Base-by-base conservation (phyloP, 1,140 invertebrate genomes). In the Neodiprion virginianus region DNA sequence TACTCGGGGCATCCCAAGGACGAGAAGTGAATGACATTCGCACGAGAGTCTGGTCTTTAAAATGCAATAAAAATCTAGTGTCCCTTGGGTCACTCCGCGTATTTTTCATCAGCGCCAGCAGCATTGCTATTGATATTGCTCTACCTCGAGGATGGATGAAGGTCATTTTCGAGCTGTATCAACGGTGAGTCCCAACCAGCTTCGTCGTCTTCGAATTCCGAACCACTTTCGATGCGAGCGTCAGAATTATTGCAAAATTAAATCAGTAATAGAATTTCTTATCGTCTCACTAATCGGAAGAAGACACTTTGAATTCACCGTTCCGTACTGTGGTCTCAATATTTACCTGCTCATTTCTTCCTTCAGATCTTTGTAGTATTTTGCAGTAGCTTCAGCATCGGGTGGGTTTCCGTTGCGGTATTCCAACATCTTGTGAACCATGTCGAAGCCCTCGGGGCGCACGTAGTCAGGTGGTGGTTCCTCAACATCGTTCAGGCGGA, bases 391-490 rank as follows among this genome's bases (percentile, higher is more conserved):
- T 28, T 89, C 85, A 8, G 85, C 83, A 78, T 88, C 84, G 48
- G 83, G 78, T 76, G 87, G 84, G 76, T 81, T 84, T 69, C 84
- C 84, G 76, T 77, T 84, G 40, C 83, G 86, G 74, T 84, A 84
- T 21, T 85, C 82, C 48, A 89, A 80, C 61, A 92, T 85, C 1
- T 89, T 85, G 3, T 91, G 89, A 8, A 92, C 89, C 68, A 92
- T 83, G 10, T 89, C 88, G 74, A 93, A 93, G 7, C 92, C 92
- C 69, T 90, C 88, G 0, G 92, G 92, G 66, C 90, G 85, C 0
- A 88, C 81, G 79, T 93, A 93, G 77, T 91, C 89, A 1, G 86
- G 83, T 0, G 92, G 91, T 8, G 89, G 83, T 47, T 89, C 84
- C 67, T 90, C 88, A 21, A 93, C 84, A 5, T 92, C 90, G 40